These are phyloP conservation scores for Stramonita haemastoma DNA, from an alignment of 2,888 invertebrate genomes.

Conservation along the genomic window DNA sequence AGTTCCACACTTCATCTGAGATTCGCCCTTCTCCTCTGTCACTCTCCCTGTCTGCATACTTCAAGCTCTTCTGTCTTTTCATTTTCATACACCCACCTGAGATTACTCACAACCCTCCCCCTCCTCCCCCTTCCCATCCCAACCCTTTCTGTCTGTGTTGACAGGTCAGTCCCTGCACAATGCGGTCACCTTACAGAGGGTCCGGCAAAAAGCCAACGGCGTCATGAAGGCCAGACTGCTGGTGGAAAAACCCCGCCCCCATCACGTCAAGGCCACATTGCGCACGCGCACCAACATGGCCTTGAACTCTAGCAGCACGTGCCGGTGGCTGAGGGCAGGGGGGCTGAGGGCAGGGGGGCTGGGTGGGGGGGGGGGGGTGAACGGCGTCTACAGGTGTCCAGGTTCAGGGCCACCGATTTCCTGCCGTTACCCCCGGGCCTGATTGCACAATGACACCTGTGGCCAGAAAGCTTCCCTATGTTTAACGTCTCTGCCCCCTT, in stretches of 20 bases:
- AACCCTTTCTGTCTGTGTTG: neutral
- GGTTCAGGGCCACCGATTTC: slow-evolving; percentile 42
- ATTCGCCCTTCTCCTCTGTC: too few species aligned
- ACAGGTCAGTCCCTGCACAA: slow-evolving; percentile 54
- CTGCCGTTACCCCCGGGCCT: slow-evolving; percentile 43
- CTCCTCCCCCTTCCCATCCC: neutral
- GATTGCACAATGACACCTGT: slow-evolving; percentile 33
- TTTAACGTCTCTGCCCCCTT: neutral
- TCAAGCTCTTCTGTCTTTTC: neutral
- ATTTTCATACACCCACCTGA: too few species aligned
- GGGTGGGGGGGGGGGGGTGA: slow-evolving; percentile 61
- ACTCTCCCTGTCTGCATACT: neutral
- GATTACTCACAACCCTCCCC: neutral
- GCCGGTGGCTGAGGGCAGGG: slow-evolving; percentile 66
- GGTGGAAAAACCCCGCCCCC: slow-evolving; percentile 41
- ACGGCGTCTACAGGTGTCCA: slow-evolving; percentile 59
- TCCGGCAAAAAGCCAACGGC: slow-evolving; percentile 45
- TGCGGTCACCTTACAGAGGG: slow-evolving; percentile 42
- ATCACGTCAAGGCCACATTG: slow-evolving; percentile 56
- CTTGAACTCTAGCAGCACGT: slow-evolving; percentile 58
- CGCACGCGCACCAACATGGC: slow-evolving; percentile 64
- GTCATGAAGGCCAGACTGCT: slow-evolving; percentile 46
- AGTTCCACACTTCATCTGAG: too few species aligned
- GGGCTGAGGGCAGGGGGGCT: too few species aligned
- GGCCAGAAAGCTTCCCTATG: slow-evolving; percentile 40